Percentiles rank a stretch among this genome's conserved stretches.
These are phyloP conservation scores for Serripes groenlandicus DNA, from an alignment of 2,888 invertebrate genomes.

Conservation along the genomic window DNA sequence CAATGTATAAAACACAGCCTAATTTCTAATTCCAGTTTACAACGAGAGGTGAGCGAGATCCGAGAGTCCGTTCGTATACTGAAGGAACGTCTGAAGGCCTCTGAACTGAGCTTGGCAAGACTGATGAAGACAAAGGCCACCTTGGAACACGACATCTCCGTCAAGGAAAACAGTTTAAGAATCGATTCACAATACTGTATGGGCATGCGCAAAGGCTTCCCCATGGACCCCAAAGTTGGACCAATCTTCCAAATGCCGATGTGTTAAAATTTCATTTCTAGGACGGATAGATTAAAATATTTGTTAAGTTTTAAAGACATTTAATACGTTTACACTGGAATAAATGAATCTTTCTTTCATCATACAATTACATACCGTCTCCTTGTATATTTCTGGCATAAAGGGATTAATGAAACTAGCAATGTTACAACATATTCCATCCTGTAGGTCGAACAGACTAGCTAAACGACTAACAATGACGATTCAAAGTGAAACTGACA, in stretches of 20 bases:
- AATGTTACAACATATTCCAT: too few species aligned
- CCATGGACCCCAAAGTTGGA: constrained; percentile 87
- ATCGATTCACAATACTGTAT: constrained; percentile 97
- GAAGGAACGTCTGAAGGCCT: constrained; percentile 91
- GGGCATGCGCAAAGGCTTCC: constrained; percentile 95
- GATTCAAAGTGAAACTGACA: too few species aligned
- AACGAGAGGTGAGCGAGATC: constrained; percentile 94
- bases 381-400: neutral
- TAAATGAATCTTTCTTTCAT: neutral
- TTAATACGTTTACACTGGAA: constrained; percentile 15
- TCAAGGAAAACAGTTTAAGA: constrained; percentile 95
- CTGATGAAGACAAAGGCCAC: constrained; percentile 93
- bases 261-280: constrained; percentile 62
- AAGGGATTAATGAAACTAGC: too few species aligned
- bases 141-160: constrained; percentile 94
- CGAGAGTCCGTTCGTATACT: constrained; percentile 93
- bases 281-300: constrained; percentile 19
- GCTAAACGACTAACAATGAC: too few species aligned
- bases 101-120: constrained; percentile 84
- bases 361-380: neutral
- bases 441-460: too few species aligned
- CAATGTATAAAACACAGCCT: too few species aligned
- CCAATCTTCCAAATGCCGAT: constrained; percentile 86
- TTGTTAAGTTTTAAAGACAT: constrained; percentile 35
- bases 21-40: constrained; percentile 91